These are phyloP conservation scores for Cotesia typhae DNA, from an alignment of 1,140 invertebrate species.

Conservation along the genomic window DNA sequence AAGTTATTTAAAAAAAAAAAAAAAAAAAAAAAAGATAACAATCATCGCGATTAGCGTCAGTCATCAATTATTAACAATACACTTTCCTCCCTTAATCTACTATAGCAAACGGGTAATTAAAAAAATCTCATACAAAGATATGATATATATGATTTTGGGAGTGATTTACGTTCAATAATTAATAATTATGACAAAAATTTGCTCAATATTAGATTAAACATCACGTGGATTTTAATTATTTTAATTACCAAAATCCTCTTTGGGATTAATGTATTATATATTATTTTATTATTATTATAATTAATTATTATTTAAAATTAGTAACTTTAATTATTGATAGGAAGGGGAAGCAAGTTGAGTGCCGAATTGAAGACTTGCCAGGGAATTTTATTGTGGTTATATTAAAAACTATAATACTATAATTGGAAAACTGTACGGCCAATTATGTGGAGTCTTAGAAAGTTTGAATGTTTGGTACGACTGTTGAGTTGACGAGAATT, in stretches of 20 bases:
- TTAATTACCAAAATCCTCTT: not conserved
- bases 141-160: slow-evolving; percentile 21
- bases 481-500: too few relatives aligned
- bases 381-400: slow-evolving; percentile 4
- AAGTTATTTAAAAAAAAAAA: slow-evolving; percentile 47
- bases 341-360: slow-evolving; percentile 17
- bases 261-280: too few relatives aligned
- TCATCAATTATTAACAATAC: slow-evolving; percentile 27
- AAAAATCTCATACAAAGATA: slow-evolving; percentile 8
- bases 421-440: not conserved
- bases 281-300: not conserved
- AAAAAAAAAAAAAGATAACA: slow-evolving; percentile 49
- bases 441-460: too few relatives aligned
- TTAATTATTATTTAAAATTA: not conserved
- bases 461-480: too few relatives aligned
- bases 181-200: slow-evolving; percentile 44
- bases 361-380: slow-evolving; percentile 22
- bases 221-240: slow-evolving; percentile 1
- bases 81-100: slow-evolving; percentile 25
- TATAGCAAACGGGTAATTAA: slow-evolving; percentile 31
- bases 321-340: too few relatives aligned
- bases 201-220: slow-evolving; percentile 52
- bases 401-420: not conserved
- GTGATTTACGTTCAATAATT: slow-evolving; percentile 33
- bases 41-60: slow-evolving; percentile 48